phyloP scores from a whole-genome alignment of 2,888 invertebrate species.

The Eretmocerus hayati region DNA sequence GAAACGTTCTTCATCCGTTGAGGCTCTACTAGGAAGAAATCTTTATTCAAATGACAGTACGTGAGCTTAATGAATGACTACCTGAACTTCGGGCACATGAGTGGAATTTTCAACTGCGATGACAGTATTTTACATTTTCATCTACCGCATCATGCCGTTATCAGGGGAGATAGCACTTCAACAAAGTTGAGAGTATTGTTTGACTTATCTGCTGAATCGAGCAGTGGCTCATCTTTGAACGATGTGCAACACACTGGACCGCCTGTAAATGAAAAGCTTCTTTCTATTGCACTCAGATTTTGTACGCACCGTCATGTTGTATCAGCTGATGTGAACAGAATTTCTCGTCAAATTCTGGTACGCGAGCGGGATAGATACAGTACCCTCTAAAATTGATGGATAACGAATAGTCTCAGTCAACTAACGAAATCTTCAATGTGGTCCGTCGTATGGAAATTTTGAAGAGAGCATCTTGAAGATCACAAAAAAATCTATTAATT shows the following conservation, averaged over 20 bases:
- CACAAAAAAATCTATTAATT: no score
- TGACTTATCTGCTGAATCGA: conserved; percentile 22
- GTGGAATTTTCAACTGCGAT: background rate
- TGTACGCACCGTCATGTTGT: conserved; percentile 10
- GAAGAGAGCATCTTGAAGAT: no score
- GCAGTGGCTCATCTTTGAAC: conserved; percentile 26
- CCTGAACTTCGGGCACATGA: conserved; percentile 13
- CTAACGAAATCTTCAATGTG: no score
- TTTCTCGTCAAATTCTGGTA: conserved; percentile 3
- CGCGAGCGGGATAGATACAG: conserved; percentile 13
- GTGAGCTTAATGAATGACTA: conserved; percentile 11
- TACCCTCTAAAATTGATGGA: no score
- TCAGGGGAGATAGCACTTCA: conserved; percentile 21
- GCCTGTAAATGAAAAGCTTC: conserved; percentile 26
- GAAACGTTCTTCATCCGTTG: conserved; percentile 3
- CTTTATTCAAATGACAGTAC: conserved; percentile 6
- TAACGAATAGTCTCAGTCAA: no score
- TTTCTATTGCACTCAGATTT: conserved; percentile 5
- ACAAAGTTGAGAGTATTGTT: conserved; percentile 25
- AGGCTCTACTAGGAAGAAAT: conserved; percentile 4
- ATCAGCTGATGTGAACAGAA: conserved; percentile 13
- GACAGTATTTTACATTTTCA: conserved; percentile 1
- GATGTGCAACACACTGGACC: conserved; percentile 27
- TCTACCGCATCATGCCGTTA: conserved; percentile 23
- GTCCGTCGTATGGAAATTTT: no score